phyloP scores from a whole-genome alignment of 2,888 invertebrate genomes.

The Machimus rusticus region DNA sequence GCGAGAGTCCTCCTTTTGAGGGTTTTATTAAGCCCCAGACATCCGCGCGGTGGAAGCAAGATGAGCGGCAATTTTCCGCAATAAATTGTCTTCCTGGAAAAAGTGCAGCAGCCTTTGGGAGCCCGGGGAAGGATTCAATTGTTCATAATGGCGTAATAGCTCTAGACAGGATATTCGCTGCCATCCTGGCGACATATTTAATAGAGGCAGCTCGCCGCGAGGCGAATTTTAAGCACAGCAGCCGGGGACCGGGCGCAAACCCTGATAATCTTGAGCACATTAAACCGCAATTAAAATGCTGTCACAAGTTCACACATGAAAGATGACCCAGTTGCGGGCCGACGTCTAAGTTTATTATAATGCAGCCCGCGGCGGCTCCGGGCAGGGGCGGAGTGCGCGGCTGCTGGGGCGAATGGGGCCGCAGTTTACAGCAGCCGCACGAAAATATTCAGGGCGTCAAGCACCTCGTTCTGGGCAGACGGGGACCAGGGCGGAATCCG shows the following conservation, averaged over 20 bases:
- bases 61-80: not conserved
- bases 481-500: not conserved
- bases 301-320: conserved; percentile 37
- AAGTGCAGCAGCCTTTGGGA: not conserved
- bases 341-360: conserved; percentile 23
- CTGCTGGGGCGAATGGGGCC: not conserved
- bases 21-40: not conserved
- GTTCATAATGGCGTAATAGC: not conserved
- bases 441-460: conserved; percentile 5
- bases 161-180: not conserved
- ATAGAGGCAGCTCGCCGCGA: not conserved
- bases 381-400: not conserved
- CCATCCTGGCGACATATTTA: conserved; percentile 26
- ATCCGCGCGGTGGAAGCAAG: not conserved
- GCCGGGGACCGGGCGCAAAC: not conserved
- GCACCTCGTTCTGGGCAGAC: not conserved
- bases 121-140: not conserved
- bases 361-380: not conserved
- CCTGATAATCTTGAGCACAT: conserved; percentile 21
- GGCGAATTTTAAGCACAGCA: conserved; percentile 10
- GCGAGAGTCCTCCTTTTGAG: not conserved
- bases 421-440: not conserved
- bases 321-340: not conserved
- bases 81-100: not conserved
- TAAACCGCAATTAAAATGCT: conserved; percentile 41